These are phyloP conservation scores for Archips crataeganus DNA, from an alignment of 2,888 invertebrate species.

Conservation along the genomic window DNA sequence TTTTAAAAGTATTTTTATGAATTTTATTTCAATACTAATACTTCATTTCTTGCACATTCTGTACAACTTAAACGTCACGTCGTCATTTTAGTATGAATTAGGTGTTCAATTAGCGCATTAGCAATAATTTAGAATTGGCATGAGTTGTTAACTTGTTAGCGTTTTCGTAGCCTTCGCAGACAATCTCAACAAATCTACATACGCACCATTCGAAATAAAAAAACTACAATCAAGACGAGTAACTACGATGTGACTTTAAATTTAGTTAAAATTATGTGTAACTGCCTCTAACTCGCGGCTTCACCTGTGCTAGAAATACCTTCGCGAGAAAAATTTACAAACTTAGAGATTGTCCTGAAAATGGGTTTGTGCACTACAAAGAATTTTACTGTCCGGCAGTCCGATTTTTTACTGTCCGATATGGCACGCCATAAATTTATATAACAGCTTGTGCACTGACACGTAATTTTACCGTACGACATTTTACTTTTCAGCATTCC, in stretches of 20 bases:
- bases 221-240: background rate
- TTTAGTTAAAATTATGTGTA: background rate
- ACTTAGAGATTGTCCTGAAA: too few relatives aligned
- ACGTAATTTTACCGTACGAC: too few relatives aligned
- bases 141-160: conserved; percentile 36
- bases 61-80: background rate
- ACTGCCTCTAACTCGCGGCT: too few relatives aligned
- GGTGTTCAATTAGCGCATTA: conserved; percentile 41
- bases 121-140: conserved; percentile 31
- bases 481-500: too few relatives aligned
- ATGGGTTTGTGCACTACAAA: too few relatives aligned
- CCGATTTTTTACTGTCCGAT: too few relatives aligned
- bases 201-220: too few relatives aligned
- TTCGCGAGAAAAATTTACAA: too few relatives aligned
- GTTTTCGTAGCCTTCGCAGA: conserved; percentile 7
- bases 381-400: too few relatives aligned
- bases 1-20: background rate
- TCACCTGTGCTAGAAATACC: too few relatives aligned
- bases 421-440: too few relatives aligned
- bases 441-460: too few relatives aligned
- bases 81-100: conserved; percentile 15
- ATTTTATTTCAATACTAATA: background rate
- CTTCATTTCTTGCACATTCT: background rate
- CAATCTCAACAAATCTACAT: conserved; percentile 15
- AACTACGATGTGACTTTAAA: background rate